These are phyloP conservation scores for Campoplex capitator DNA, from an alignment of 2,888 invertebrate species.

Conservation along the genomic window DNA sequence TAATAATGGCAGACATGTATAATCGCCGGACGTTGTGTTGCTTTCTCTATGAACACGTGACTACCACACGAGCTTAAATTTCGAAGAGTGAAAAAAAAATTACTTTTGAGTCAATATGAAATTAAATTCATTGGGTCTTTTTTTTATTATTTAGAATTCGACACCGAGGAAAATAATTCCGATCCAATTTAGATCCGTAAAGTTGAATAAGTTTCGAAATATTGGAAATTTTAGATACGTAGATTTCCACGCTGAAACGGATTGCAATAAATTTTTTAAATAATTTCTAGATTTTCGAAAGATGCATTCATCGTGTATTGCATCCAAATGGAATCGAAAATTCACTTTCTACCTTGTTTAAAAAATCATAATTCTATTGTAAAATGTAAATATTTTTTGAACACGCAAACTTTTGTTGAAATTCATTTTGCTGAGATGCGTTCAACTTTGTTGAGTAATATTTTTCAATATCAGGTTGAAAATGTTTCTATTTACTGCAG, in stretches of 20 bases:
- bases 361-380: not conserved
- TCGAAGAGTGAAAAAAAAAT: not conserved
- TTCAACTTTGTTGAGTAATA: not conserved
- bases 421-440: not conserved
- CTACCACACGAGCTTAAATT: conserved; percentile 1
- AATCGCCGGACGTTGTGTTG: conserved; percentile 32
- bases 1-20: conserved; percentile 12
- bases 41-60: conserved; percentile 54
- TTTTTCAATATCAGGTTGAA: not conserved
- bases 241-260: not conserved
- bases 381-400: not conserved
- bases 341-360: not conserved
- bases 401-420: not conserved
- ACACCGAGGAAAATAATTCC: not conserved
- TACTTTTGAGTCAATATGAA: not conserved
- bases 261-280: not conserved
- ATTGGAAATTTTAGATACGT: not conserved
- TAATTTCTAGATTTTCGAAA: not conserved
- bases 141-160: not conserved
- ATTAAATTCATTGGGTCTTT: not conserved
- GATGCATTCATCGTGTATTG: not conserved
- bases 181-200: not conserved
- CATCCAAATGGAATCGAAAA: not conserved
- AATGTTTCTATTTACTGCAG: not conserved
- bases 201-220: not conserved